These are phyloP conservation scores for Acrocephalus arundinaceus DNA, from an alignment of 2,113 vertebrate genomes.

Conservation along the genomic window DNA sequence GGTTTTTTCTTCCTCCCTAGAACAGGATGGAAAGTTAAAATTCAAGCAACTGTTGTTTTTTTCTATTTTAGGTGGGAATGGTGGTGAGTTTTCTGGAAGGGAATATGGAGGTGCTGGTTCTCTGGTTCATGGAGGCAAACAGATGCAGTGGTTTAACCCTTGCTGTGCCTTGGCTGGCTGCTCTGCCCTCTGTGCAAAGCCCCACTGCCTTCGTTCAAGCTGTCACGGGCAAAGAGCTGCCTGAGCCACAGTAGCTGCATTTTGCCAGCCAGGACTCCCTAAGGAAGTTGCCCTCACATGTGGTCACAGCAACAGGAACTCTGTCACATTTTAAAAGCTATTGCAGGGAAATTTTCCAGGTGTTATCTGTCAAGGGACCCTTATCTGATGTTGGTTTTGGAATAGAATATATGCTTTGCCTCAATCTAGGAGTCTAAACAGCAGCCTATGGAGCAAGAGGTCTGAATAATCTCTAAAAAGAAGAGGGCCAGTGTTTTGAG, in stretches of 20 bases:
- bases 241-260: neutral
- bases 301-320: neutral
- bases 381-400: neutral
- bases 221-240: neutral
- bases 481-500: neutral
- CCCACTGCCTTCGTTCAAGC: neutral
- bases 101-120: neutral
- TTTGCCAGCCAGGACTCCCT: neutral
- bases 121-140: fast-evolving
- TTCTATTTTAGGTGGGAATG: neutral
- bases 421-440: neutral
- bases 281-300: fast-evolving
- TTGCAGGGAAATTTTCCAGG: neutral
- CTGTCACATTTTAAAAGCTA: neutral
- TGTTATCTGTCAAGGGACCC: neutral
- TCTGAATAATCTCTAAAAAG: neutral
- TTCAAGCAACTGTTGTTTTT: neutral
- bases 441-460: neutral
- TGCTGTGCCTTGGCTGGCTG: neutral
- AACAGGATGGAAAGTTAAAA: neutral
- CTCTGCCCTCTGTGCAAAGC: neutral
- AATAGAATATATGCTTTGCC: neutral
- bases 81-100: fast-evolving
- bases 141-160: neutral
- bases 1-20: neutral